Base-by-base conservation (phyloP, 2,888 invertebrate species). In the Caenorhabditis virilis region DNA sequence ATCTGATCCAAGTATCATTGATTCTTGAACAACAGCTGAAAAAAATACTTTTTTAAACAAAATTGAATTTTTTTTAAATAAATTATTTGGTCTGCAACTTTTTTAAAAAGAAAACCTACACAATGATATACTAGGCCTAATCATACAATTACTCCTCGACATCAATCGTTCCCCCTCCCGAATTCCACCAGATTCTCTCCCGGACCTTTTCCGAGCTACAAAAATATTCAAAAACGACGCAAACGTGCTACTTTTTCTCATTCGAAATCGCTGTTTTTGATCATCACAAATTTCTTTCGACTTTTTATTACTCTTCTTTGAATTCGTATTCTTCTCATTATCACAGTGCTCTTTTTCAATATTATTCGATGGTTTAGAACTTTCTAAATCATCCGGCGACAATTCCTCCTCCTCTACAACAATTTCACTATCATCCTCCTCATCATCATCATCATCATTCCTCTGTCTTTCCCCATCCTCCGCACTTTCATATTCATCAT, bases 1-100 rank as follows among this genome's bases (percentile, higher is more conserved):
- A 66, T 83, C 83, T 5, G 78, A 78, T n/a, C 83, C 83, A 38
- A 83, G 68, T 18, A 75, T 77, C 48, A 73, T 67, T 23, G 77
- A 68, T 60, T 83, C 83, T 63, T 83, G 82, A 25, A 82, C 82
- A 20, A 82, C 82, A 23, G 83, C 82, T 82, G 69, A 59, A 82
- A 79, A 47, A 38, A 45, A 39, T 9, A n/a, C n/a, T n/a, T n/a
- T n/a, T n/a, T n/a, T n/a, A n/a, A n/a, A n/a, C n/a, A n/a, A n/a
- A n/a, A n/a, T n/a, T n/a, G n/a, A n/a, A n/a, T n/a, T n/a, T n/a
- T 22, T 43, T 43, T 38, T 38, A 16, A 18, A 6, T n/a, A n/a
- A 30, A 30, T 30, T 30, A 9, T 13, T 30, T n/a, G n/a, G n/a
- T n/a, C n/a, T n/a, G n/a, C n/a, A n/a, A n/a, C n/a, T n/a, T n/a